These are phyloP conservation scores for Glaucopsyche alexis DNA, from an alignment of 2,888 invertebrate genomes.

Conservation along the genomic window DNA sequence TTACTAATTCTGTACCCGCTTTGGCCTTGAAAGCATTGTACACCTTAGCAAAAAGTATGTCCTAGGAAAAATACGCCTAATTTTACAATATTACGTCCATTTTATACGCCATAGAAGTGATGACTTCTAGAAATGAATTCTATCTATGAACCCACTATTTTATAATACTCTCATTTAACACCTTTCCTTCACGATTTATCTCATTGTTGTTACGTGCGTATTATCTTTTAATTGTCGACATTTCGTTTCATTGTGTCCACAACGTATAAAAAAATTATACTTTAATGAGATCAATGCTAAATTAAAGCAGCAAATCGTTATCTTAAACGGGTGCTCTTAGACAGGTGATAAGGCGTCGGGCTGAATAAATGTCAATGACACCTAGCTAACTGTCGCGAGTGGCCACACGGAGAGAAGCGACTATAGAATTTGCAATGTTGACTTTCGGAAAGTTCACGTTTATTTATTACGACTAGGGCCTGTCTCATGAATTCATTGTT, in stretches of 20 bases:
- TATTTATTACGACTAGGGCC: not conserved
- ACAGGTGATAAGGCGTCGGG: conserved; percentile 15
- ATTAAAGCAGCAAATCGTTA: conserved; percentile 1
- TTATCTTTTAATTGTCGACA: too few relatives aligned
- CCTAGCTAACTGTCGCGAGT: conserved; percentile 5
- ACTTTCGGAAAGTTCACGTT: not conserved
- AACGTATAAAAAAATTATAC: not conserved
- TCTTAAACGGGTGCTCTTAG: conserved; percentile 4
- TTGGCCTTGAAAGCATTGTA: not conserved
- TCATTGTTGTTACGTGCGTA: too few relatives aligned
- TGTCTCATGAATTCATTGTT: too few relatives aligned
- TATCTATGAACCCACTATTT: too few relatives aligned
- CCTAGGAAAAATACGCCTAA: not conserved
- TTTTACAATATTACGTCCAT: not conserved
- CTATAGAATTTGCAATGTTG: not conserved
- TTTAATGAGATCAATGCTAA: not conserved
- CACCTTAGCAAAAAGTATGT: not conserved
- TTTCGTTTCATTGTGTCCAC: not conserved
- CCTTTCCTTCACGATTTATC: too few relatives aligned
- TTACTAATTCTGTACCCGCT: not conserved
- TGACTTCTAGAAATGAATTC: too few relatives aligned
- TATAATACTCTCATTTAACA: too few relatives aligned
- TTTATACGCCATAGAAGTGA: not conserved
- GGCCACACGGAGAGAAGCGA: conserved; percentile 14
- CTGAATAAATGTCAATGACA: conserved; percentile 34